Base-by-base conservation (phyloP, 1,140 invertebrate genomes). In the Drosophila arizonae region DNA sequence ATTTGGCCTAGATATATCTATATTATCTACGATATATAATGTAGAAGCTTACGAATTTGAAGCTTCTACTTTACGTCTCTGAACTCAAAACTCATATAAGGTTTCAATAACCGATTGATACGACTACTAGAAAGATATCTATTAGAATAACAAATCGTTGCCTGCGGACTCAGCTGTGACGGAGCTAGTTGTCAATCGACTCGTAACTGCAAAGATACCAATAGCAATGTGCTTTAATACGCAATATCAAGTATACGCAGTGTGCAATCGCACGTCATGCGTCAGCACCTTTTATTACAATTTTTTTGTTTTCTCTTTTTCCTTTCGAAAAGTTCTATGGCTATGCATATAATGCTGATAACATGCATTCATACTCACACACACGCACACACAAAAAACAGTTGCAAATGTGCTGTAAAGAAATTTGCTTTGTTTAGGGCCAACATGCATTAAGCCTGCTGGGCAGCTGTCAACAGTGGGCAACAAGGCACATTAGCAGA, bases 381-480 rank as follows among this genome's bases (percentile, higher is more conserved):
- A 30, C 10, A 15, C 39, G 33, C 15, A 21, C 10, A 65, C 28
- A 45, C 11, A 24, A 0, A 0, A 39, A 24, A 30, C 10, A 65
- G 6, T 52, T 72, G 63, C 60, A 63, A 46, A 79, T 69, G 60
- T 77, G 36, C 36, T 39, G 36, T 39, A 39, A 39, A 39, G 36
- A 39, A 39, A 39, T 78, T 81, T 69, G 78, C 81, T 66, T 85
- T 87, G 80, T 84, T 67, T 87, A 60, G 54, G 71, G 46, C 62
- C 60, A 69, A 71, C 60, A 66, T 56, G 67, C 75, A 84, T 68
- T 65, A 52, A 54, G 72, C 66, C 72, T 60, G 65, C 58, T 67
- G 68, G 61, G 52, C 77, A 85, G 81, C 77, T 84, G 76, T 67
- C 80, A 79, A 81, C 68, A 66, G 57, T 75, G 64, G 60, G 60